Conservation (phyloP, 2,113 vertebrate genomes). For the Thomomys bottae region DNA sequence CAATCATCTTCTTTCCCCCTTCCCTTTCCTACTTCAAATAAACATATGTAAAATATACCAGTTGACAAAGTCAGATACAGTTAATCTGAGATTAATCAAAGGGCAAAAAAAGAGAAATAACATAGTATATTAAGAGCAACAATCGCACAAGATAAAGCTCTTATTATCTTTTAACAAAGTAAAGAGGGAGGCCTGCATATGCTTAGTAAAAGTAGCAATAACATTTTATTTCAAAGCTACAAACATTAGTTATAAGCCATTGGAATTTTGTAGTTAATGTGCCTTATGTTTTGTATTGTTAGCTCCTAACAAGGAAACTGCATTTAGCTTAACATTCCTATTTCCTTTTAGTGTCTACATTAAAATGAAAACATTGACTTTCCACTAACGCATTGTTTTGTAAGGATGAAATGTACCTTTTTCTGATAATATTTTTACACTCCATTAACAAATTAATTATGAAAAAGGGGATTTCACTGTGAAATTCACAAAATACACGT, state of each 20-base stretch:
- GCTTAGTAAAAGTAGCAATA: conserved; percentile 37
- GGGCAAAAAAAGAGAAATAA: too few relatives aligned
- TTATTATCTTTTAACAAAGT: conserved; percentile 31
- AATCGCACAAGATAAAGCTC: too few relatives aligned
- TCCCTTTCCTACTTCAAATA: too few relatives aligned
- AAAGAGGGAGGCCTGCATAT: conserved; percentile 24
- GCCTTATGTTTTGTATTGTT: conserved; percentile 50
- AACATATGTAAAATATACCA: too few relatives aligned
- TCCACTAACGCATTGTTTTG: conserved; percentile 50
- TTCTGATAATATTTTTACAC: too few relatives aligned
- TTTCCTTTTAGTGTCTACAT: conserved; percentile 60
- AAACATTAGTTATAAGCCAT: conserved; percentile 61
- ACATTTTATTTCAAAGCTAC: conserved; percentile 45
- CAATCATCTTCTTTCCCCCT: too few relatives aligned
- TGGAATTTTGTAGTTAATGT: conserved; percentile 39
- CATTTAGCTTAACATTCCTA: conserved; percentile 48
- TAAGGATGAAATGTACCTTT: not conserved
- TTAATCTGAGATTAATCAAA: too few relatives aligned
- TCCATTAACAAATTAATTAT: too few relatives aligned
- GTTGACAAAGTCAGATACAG: too few relatives aligned
- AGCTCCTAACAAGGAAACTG: conserved; percentile 49
- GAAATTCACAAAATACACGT: too few relatives aligned
- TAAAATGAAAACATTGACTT: conserved; percentile 55
- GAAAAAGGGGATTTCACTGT: too few relatives aligned
- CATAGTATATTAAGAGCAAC: too few relatives aligned